Evolutionary conservation across 2,113 vertebrate species (phyloP).

Genomic region (Apteryx mantelli): DNA sequence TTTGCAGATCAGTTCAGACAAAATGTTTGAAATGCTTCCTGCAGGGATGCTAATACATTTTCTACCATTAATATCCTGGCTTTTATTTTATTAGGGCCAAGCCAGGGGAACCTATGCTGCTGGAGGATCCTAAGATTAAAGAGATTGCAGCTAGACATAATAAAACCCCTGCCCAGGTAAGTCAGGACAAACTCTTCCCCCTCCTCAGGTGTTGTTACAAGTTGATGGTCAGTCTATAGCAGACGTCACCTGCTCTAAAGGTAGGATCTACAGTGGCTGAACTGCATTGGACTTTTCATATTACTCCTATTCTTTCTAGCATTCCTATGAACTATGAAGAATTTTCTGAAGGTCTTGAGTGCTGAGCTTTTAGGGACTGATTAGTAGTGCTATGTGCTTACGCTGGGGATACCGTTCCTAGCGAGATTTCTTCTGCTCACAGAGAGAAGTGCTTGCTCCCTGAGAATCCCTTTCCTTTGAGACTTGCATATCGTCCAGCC

Average conservation of each 20-base stretch:
- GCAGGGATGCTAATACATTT: not conserved
- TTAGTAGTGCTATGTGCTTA: not conserved
- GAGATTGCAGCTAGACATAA: conserved; percentile 78
- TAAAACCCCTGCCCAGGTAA: conserved; percentile 86
- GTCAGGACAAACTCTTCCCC: not conserved
- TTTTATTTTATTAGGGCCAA: conserved; percentile 71
- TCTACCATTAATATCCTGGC: not conserved
- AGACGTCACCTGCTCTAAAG: not conserved
- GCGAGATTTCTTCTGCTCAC: not conserved
- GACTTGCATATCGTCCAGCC: not conserved
- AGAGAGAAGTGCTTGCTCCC: not conserved
- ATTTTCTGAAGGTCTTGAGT: not conserved
- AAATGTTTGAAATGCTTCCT: not conserved
- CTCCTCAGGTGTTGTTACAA: not conserved
- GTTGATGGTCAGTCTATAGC: not conserved
- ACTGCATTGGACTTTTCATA: not conserved
- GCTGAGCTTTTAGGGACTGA: not conserved
- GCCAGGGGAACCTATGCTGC: conserved; percentile 75
- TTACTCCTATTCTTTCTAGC: not conserved
- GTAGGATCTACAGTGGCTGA: not conserved
- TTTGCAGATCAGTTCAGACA: not conserved
- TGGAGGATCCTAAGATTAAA: conserved; percentile 81
- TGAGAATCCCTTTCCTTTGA: not conserved
- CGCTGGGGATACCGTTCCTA: not conserved
- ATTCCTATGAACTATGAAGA: not conserved